Percentiles rank a stretch among this genome's conserved stretches.
Evolutionary conservation across 2,113 vertebrate genomes (phyloP).

Genomic region (Chlorodrepanis virens): DNA sequence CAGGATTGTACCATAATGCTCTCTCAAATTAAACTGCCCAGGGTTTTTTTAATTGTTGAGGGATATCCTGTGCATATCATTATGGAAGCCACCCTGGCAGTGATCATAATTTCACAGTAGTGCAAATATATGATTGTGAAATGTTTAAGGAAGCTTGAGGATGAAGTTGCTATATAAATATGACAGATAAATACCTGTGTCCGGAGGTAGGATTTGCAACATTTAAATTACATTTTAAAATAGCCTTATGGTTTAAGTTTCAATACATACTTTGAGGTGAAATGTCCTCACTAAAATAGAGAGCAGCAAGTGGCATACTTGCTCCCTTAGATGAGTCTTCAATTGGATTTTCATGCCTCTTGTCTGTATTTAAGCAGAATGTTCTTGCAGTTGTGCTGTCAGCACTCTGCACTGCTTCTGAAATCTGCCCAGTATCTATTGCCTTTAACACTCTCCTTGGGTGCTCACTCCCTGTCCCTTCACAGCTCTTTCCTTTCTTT

Average conservation of each 20-base stretch:
- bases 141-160: neutral
- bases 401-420: neutral
- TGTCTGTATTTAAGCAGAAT: neutral
- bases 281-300: neutral
- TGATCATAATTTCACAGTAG: neutral
- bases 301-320: neutral
- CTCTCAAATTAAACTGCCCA: neutral
- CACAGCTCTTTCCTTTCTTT: neutral
- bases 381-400: neutral
- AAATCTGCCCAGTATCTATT: neutral
- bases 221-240: conserved; percentile 14
- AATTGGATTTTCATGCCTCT: neutral
- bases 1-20: neutral
- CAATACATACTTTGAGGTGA: neutral
- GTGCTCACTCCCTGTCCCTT: neutral
- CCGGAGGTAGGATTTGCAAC: neutral
- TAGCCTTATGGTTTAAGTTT: neutral
- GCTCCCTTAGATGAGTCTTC: neutral
- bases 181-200: conserved; percentile 7
- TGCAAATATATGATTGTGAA: neutral
- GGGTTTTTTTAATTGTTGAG: neutral
- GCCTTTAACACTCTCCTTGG: neutral
- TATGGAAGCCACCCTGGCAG: neutral
- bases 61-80: neutral
- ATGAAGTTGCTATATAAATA: neutral